Evolutionary conservation across 1,140 invertebrate genomes (phyloP).

Genomic region (Bactericera cockerelli): DNA sequence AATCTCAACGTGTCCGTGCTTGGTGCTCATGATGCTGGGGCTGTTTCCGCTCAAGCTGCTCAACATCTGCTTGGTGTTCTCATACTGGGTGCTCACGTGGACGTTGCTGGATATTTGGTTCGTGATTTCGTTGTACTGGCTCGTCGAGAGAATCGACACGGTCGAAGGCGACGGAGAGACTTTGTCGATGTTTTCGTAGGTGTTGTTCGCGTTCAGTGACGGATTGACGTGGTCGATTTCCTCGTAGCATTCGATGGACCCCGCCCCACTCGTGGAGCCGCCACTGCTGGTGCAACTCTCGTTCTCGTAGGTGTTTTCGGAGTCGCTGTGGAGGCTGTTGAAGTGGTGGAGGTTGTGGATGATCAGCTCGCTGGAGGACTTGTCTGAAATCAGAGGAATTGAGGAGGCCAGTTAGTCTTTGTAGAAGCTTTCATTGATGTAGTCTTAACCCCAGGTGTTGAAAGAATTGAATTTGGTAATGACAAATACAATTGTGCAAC

Average conservation of each 20-base stretch:
- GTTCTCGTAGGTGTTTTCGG: neutral
- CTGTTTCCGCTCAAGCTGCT: neutral
- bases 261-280: too few relatives aligned
- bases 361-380: too few relatives aligned
- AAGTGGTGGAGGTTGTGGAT: neutral
- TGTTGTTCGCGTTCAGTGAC: neutral
- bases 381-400: too few relatives aligned
- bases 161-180: neutral
- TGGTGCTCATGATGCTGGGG: neutral
- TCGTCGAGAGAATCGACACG: neutral
- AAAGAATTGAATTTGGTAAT: too few relatives aligned
- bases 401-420: too few relatives aligned
- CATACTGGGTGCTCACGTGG: neutral
- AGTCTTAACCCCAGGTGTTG: too few relatives aligned
- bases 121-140: slow-evolving; percentile 1
- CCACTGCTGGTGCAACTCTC: neutral
- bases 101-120: neutral
- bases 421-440: too few relatives aligned
- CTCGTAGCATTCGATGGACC: too few relatives aligned
- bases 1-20: neutral
- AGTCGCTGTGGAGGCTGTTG: neutral
- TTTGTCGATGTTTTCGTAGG: neutral
- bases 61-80: neutral
- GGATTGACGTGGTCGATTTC: neutral
- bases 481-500: too few relatives aligned